A percentile compares a stretch with the other conserved stretches of the same genome.
These are phyloP conservation scores for Xanthorhoe designata DNA, from an alignment of 2,888 invertebrate genomes.

Conservation along the genomic window DNA sequence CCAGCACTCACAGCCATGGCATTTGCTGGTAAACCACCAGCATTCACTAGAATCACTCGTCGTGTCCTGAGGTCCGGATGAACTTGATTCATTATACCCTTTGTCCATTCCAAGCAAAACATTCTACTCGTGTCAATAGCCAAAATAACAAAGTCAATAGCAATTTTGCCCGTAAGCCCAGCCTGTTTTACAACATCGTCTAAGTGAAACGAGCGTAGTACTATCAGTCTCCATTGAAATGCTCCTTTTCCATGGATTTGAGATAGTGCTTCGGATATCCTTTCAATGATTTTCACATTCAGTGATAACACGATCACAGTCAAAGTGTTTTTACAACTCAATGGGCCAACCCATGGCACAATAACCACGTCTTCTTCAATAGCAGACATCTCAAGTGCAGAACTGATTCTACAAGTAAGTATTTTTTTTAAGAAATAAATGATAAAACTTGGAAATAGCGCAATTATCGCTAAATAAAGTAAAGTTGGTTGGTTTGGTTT, in stretches of 20 bases:
- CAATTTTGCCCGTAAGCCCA: conserved; percentile 66
- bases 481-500: background rate
- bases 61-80: conserved; percentile 73
- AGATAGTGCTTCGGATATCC: conserved; percentile 66
- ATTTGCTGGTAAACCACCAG: conserved; percentile 69
- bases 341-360: conserved; percentile 75
- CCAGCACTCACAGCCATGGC: conserved; percentile 71
- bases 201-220: conserved; percentile 65
- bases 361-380: conserved; percentile 62
- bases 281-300: conserved; percentile 69
- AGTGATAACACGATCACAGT: conserved; percentile 71
- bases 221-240: conserved; percentile 70
- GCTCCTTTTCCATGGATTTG: conserved; percentile 67
- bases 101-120: conserved; percentile 75
- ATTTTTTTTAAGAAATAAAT: no score
- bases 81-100: conserved; percentile 65
- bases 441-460: no score
- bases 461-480: no score
- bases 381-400: conserved; percentile 56
- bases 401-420: background rate
- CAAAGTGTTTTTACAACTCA: conserved; percentile 67
- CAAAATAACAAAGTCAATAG: conserved; percentile 74
- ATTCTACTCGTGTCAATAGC: conserved; percentile 73
- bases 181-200: conserved; percentile 67
- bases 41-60: conserved; percentile 73